phyloP scores from a whole-genome alignment of 1,140 invertebrate genomes.

The Heterodera carotae region DNA sequence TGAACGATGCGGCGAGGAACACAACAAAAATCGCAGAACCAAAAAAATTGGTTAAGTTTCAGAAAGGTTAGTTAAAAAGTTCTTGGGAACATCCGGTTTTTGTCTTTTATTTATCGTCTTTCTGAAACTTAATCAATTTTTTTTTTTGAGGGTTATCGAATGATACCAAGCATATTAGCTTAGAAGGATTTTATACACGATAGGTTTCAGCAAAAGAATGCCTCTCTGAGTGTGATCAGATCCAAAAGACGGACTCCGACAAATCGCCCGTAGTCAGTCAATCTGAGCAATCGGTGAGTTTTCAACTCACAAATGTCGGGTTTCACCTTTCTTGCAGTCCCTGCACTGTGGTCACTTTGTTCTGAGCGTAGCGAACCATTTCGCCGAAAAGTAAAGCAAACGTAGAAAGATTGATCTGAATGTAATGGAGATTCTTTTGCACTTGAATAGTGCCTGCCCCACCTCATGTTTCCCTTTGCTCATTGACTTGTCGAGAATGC shows the following conservation, averaged over 20 bases:
- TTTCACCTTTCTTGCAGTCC: conserved; percentile 87
- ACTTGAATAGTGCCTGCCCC: background rate
- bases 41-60: no score
- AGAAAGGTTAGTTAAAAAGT: no score
- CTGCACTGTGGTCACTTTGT: conserved; percentile 87
- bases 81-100: no score
- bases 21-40: no score
- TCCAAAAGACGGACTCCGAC: conserved; percentile 90
- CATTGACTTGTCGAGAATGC: conserved; percentile 85
- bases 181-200: no score
- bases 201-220: no score
- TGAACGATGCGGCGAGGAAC: no score
- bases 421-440: conserved; percentile 43
- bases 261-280: conserved; percentile 89
- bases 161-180: no score
- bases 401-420: conserved; percentile 77
- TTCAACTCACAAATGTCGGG: background rate
- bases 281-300: conserved; percentile 69
- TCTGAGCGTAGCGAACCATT: conserved; percentile 96
- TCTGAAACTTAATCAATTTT: no score
- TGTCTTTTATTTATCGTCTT: no score
- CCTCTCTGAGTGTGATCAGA: conserved; percentile 82
- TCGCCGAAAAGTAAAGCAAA: conserved; percentile 95
- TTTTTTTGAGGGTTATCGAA: no score
- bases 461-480: conserved; percentile 89